phyloP scores from a whole-genome alignment of 2,888 invertebrate species.

The Oxyteleia sp. region DNA sequence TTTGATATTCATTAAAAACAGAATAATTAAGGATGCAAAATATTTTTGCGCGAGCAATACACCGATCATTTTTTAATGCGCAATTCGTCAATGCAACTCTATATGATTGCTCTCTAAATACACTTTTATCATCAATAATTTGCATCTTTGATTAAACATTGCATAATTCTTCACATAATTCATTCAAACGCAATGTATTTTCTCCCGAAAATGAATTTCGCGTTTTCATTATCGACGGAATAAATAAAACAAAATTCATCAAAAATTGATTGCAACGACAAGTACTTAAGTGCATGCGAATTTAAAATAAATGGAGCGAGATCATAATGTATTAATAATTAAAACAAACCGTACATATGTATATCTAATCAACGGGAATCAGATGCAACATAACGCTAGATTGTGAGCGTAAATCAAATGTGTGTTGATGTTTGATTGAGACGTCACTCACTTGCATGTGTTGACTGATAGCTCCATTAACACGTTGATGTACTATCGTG shows the following conservation, averaged over 20 bases:
- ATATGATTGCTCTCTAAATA: slow-evolving; percentile 7
- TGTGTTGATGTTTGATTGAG: slow-evolving; percentile 82
- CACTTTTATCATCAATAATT: slow-evolving; percentile 10
- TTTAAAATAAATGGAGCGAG: slow-evolving; percentile 2
- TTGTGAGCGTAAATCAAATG: slow-evolving; percentile 65
- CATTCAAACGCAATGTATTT: slow-evolving; percentile 21
- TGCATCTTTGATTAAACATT: slow-evolving; percentile 17
- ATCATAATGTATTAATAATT: slow-evolving; percentile 31
- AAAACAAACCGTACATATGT: slow-evolving; percentile 29
- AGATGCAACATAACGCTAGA: slow-evolving; percentile 53
- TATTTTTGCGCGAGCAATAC: not conserved
- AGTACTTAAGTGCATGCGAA: slow-evolving; percentile 9
- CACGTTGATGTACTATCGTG: slow-evolving; percentile 80
- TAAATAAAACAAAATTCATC: slow-evolving; percentile 13
- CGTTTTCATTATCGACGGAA: slow-evolving; percentile 7
- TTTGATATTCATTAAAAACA: too few relatives aligned
- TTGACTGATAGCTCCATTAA: slow-evolving; percentile 84
- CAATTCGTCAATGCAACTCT: not conserved
- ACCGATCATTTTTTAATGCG: slow-evolving; percentile 6
- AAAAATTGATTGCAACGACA: not conserved
- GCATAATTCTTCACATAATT: slow-evolving; percentile 29
- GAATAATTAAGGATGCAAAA: not conserved
- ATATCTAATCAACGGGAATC: slow-evolving; percentile 58
- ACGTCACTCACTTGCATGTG: slow-evolving; percentile 82
- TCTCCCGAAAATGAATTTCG: slow-evolving; percentile 10